phyloP scores from a whole-genome alignment of 1,140 invertebrate genomes.

The Neuroterus valhalla region DNA sequence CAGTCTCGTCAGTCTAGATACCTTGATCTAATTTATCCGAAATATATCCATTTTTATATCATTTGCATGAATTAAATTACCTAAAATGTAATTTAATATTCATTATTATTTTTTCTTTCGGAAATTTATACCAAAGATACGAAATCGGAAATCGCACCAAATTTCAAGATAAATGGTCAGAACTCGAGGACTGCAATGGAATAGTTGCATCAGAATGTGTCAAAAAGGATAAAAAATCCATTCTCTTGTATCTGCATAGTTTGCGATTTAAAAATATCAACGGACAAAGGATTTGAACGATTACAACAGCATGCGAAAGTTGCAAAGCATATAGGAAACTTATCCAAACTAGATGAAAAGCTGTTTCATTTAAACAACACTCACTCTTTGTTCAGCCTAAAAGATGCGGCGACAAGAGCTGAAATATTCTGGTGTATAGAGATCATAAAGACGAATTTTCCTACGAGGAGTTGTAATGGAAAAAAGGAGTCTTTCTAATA shows the following conservation, averaged over 20 bases:
- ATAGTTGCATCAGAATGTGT: background rate
- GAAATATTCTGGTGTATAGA: no score
- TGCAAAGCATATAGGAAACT: background rate
- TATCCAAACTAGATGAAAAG: background rate
- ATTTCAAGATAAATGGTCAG: slow-evolving; percentile 1
- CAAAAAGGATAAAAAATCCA: background rate
- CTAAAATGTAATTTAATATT: no score
- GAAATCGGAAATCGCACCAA: background rate
- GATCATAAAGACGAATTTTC: no score
- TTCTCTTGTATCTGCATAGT: background rate
- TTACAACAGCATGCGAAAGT: background rate
- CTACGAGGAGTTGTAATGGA: no score
- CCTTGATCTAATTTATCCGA: no score
- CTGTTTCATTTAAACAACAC: background rate
- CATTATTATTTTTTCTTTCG: background rate
- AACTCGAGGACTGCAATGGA: background rate
- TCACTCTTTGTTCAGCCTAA: no score
- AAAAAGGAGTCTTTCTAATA: no score
- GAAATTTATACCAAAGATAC: background rate
- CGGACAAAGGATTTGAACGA: background rate
- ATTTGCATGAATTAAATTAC: no score
- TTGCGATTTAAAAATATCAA: background rate
- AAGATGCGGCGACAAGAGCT: no score
- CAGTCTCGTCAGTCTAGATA: no score
- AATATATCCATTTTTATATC: no score